These are phyloP conservation scores for Cryptoblepharus egeriae DNA, from an alignment of 2,797 vertebrate genomes.

Conservation along the genomic window DNA sequence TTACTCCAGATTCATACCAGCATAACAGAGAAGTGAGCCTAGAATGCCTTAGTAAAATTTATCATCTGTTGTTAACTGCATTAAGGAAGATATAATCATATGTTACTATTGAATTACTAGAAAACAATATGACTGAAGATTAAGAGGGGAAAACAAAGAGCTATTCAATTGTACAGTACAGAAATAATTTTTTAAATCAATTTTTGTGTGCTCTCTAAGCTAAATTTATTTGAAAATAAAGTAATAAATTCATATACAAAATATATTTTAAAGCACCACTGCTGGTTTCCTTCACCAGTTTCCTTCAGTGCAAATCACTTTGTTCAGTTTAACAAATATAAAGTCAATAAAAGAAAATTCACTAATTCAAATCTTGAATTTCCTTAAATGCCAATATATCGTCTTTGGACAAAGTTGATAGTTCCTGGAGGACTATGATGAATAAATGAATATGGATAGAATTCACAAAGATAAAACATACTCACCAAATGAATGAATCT, in stretches of 20 bases:
- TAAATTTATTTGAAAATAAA: conserved; percentile 76
- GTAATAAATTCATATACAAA: conserved; percentile 67
- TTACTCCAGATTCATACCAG: conserved; percentile 41
- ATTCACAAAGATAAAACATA: too few relatives aligned
- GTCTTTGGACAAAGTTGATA: not conserved
- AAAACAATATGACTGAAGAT: not conserved
- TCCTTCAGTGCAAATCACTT: not conserved
- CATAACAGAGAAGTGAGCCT: not conserved
- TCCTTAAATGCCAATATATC: fast-evolving
- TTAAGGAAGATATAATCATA: conserved; percentile 54
- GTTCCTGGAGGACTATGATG: not conserved
- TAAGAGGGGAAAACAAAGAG: conserved; percentile 42
- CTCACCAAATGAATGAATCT: too few relatives aligned
- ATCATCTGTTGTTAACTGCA: conserved; percentile 47
- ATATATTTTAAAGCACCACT: conserved; percentile 61
- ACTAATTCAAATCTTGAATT: not conserved
- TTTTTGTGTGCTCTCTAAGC: conserved; percentile 62
- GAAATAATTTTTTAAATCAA: conserved; percentile 53
- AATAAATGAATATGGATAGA: conserved; percentile 1
- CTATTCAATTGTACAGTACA: conserved; percentile 41
- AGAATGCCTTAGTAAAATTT: conserved; percentile 49
- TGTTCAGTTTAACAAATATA: conserved; percentile 3
- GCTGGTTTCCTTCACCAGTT: conserved; percentile 24
- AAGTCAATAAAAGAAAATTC: not conserved
- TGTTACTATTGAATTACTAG: conserved; percentile 36